Percentiles rank a stretch among this genome's conserved stretches.
Evolutionary conservation across 2,888 invertebrate species (phyloP).

Genomic region (Hypena proboscidalis): DNA sequence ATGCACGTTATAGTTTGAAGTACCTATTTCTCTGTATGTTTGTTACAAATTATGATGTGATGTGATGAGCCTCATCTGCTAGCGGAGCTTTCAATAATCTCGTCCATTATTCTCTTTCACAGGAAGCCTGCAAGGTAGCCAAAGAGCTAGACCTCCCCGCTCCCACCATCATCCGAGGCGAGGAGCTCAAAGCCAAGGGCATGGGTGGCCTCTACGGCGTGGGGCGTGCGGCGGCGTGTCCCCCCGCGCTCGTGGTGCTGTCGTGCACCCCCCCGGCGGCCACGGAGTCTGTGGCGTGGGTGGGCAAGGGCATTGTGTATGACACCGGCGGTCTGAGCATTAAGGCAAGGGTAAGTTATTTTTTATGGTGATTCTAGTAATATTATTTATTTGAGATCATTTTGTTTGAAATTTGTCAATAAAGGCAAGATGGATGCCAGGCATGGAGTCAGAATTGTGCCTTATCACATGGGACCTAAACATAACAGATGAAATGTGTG

Average conservation of each 20-base stretch:
- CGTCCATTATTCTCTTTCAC: conserved; percentile 16
- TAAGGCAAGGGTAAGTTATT: conserved; percentile 89
- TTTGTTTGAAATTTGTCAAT: too few relatives aligned
- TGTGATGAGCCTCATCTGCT: too few relatives aligned
- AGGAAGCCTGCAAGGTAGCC: conserved; percentile 89
- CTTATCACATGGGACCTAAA: too few relatives aligned
- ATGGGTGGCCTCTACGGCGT: conserved; percentile 96
- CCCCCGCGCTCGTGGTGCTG: conserved; percentile 87
- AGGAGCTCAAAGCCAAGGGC: conserved; percentile 90
- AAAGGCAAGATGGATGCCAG: too few relatives aligned
- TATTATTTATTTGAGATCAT: not conserved
- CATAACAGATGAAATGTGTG: too few relatives aligned
- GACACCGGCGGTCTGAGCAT: conserved; percentile 97
- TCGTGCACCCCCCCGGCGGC: conserved; percentile 87
- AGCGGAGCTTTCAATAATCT: too few relatives aligned
- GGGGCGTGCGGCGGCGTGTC: conserved; percentile 86
- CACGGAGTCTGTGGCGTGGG: conserved; percentile 90
- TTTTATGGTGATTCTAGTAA: not conserved
- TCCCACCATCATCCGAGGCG: conserved; percentile 91
- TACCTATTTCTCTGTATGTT: too few relatives aligned
- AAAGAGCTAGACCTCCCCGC: conserved; percentile 86
- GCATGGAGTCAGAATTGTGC: too few relatives aligned
- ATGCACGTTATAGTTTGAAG: too few relatives aligned
- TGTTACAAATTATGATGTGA: too few relatives aligned
- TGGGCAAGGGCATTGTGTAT: conserved; percentile 97